phyloP scores from a whole-genome alignment of 1,140 invertebrate species.

The Apocrypta bakeri region DNA sequence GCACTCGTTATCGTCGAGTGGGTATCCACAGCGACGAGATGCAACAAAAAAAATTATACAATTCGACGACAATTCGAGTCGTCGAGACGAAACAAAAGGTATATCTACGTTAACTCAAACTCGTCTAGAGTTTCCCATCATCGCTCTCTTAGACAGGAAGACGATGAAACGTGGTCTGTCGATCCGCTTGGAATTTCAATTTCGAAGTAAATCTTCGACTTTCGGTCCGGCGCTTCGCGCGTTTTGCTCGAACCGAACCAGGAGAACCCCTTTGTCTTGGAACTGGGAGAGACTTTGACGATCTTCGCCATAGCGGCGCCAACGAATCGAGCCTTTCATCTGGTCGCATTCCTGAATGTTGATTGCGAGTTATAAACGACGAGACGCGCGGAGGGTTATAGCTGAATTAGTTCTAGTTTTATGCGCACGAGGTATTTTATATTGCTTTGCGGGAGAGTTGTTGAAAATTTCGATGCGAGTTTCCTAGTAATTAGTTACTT shows the following conservation, averaged over 20 bases:
- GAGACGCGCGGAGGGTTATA: no score
- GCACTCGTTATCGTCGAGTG: no score
- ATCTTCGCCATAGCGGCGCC: background rate
- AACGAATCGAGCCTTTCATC: constrained; percentile 23
- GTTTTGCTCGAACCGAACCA: background rate
- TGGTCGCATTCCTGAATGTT: constrained; percentile 18
- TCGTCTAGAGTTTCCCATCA: background rate
- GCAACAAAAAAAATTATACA: no score
- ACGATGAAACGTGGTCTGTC: constrained; percentile 15
- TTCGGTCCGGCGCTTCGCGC: constrained; percentile 27
- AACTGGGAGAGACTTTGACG: constrained; percentile 14
- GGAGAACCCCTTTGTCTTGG: background rate
- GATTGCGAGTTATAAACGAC: constrained; percentile 16
- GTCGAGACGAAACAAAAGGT: no score
- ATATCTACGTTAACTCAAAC: no score
- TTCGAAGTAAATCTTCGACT: constrained; percentile 42
- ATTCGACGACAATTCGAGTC: no score
- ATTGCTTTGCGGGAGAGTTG: background rate
- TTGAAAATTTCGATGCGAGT: background rate
- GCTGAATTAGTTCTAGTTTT: constrained; percentile 10
- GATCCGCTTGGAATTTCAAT: constrained; percentile 46
- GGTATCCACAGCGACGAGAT: no score
- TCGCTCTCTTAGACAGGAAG: no score
- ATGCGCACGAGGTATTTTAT: background rate
- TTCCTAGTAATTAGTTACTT: background rate